Evolutionary conservation across 1,140 invertebrate genomes (phyloP), one percentile per base, ranked within the genome.

Genomic region (Drosophila dunni): DNA sequence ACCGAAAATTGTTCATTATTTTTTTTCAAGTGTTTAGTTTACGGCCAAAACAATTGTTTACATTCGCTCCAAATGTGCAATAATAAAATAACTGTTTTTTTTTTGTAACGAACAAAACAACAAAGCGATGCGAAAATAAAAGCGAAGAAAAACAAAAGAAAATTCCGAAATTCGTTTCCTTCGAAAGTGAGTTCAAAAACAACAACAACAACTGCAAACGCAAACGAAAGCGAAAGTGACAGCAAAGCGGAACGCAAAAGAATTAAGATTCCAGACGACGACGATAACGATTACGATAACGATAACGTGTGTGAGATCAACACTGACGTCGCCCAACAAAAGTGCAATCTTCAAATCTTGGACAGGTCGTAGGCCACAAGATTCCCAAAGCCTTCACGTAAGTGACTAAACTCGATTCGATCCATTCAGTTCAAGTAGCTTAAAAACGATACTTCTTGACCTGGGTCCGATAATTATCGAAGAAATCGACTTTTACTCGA

Each of bases 1-100:
- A 51, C 51, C 51, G 29, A 42, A 34, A 51, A 63, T 46, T 63
- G 58, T 48, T 34, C 24, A 29, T 5, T 29, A 2, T 29, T 29
- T 29, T 29, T 29, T 29, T 29, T 29, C 24, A 29, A 29, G 24
- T 29, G 24, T 29, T 29, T 29, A 29, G 24, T 29, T 29, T 29
- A 29, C 5, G 3, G 24, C 24, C 24, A 29, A 29, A 29, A 29
- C 24, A 29, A 29, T 29, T 29, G 24, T 29, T 29, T 29, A 6
- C 24, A 29, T 5, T 6, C 24, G 24, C 24, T 29, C 24, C 24
- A 1, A 42, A 42, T 42, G 40, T 42, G 40, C 40, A 42, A 42
- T 42, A 42, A 42, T 42, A 42, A n/a, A 13, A 42, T 0, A 40
- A 29, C 24, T 5, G 1, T 38, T 40, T 42, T 42, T 13, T 42